Conservation (phyloP, 2,888 invertebrate species). For the Ophonus ardosiacus region DNA sequence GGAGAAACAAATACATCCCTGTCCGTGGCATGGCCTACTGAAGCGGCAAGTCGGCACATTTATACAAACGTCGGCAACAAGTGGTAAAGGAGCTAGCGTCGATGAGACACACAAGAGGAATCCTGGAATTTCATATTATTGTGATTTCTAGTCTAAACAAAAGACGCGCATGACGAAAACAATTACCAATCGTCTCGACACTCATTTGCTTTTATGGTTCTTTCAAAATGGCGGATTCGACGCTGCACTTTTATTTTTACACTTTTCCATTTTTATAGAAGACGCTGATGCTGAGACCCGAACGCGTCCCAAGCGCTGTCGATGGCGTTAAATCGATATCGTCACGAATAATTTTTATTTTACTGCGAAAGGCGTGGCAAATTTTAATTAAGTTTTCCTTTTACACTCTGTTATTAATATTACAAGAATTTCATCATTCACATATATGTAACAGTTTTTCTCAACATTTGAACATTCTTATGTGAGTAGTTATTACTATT, state of each 20-base stretch:
- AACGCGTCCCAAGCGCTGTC: conserved; percentile 36
- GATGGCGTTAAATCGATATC: conserved; percentile 62
- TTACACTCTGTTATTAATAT: background rate
- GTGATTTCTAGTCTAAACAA: conserved; percentile 59
- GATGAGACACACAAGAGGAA: background rate
- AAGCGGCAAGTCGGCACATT: background rate
- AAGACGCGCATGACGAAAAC: conserved; percentile 57
- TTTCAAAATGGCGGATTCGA: conserved; percentile 61
- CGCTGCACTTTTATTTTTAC: conserved; percentile 55
- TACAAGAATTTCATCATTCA: background rate
- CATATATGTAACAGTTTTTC: background rate
- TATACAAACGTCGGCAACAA: conserved; percentile 40
- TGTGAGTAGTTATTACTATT: background rate
- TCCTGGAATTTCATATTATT: conserved; percentile 17
- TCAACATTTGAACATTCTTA: background rate
- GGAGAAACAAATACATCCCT: no score
- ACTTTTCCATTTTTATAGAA: conserved; percentile 52
- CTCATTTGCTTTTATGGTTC: conserved; percentile 61
- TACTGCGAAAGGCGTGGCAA: conserved; percentile 58
- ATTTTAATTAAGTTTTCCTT: conserved; percentile 40
- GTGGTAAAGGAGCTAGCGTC: background rate
- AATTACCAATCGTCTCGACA: conserved; percentile 56
- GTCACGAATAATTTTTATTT: conserved; percentile 62
- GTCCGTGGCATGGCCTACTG: no score
- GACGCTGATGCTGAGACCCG: conserved; percentile 49